A percentile compares a stretch with the other conserved stretches of the same genome.
Evolutionary conservation across 1,140 invertebrate genomes (phyloP).

Genomic region (Alviniconcha marisindica): DNA sequence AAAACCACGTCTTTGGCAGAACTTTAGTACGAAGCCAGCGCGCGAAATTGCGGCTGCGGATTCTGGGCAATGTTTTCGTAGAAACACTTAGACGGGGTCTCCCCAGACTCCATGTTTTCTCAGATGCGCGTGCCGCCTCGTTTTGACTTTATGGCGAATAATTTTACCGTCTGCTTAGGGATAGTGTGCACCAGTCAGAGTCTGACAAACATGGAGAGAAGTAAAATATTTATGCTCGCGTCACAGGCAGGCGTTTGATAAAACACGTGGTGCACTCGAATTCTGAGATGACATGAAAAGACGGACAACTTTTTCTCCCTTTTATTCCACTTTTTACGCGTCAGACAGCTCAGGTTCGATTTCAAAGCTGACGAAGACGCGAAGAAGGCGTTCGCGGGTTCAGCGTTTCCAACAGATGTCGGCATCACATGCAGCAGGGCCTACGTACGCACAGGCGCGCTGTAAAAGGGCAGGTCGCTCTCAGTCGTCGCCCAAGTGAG

Average conservation of each 20-base stretch:
- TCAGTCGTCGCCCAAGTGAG: no score
- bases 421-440: no score
- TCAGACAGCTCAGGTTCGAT: no score
- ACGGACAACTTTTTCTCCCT: no score
- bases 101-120: constrained; percentile 21
- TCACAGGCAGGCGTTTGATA: constrained; percentile 3
- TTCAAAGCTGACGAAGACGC: no score
- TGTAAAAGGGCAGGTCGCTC: no score
- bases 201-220: background rate
- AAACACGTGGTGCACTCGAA: background rate
- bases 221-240: constrained; percentile 24
- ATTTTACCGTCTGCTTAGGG: constrained; percentile 11
- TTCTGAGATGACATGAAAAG: constrained; percentile 12
- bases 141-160: constrained; percentile 38
- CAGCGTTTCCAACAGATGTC: no score
- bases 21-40: constrained; percentile 9
- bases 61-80: constrained; percentile 26
- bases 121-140: constrained; percentile 26
- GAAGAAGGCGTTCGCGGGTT: no score
- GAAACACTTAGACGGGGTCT: constrained; percentile 28
- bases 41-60: constrained; percentile 24
- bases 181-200: background rate
- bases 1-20: background rate
- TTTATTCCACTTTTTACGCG: no score
- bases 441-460: no score